Evolutionary conservation across 2,888 invertebrate genomes (phyloP), one percentile per base, ranked within the genome.

Genomic region (Apamea monoglypha): DNA sequence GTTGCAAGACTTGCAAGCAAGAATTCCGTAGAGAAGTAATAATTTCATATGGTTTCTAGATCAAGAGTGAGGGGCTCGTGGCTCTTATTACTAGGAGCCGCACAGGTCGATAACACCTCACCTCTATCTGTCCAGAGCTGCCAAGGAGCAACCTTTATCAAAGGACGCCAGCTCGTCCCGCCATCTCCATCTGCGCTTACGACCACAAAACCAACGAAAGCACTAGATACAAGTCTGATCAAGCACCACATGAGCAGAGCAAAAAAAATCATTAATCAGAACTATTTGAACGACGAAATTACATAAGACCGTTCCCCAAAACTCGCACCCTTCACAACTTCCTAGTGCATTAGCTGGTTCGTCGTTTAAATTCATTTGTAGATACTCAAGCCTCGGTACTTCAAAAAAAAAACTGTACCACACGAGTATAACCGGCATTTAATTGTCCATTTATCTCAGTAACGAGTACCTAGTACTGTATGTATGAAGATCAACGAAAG

Each of bases 371-470:
- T 76, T 59, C 1, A 25, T 32, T 21, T 32, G 2, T 3, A 12
- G 29, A 47, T 68, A 69, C 25, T 6, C 10, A 18, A 18, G 0
- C 3, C 29, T 14, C 16, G 16, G 18, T 40, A 44, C n/a, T 40
- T 47, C 18, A 25, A 63, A 1, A 32, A 50, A 81, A 70, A 75
- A 81, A 56, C 29, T 36, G 50, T 76, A 61, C 68, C 36, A 81
- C 50, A n/a, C 21, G n/a, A n/a, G 59, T 61, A 29, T 70, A 53
- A 50, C 56, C 3, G 16, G 29, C 21, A 44, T 12, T n/a, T 71
- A 85, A 84, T 70, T 61, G 44, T 21, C 2, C 29, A 82, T 82
- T 84, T 74, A 84, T 84, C 86, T 78, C 78, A n/a, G 71, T 84
- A 73, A 75, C 72, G 61, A 66, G 70, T 18, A 47, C n/a, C 40